Evolutionary conservation across 2,113 vertebrate species (phyloP).

Genomic region (Ginglymostoma cirratum): DNA sequence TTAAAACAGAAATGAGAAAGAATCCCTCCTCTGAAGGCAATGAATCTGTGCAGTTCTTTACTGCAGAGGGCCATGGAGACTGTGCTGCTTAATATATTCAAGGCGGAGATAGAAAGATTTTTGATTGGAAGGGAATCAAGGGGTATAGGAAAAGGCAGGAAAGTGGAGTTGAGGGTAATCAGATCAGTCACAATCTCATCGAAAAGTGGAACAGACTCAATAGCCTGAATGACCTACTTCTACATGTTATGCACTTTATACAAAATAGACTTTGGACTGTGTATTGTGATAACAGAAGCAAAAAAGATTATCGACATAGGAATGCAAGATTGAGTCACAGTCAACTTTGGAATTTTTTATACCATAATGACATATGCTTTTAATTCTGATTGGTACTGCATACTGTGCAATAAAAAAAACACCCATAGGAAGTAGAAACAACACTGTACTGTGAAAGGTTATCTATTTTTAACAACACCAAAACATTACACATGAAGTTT

Average conservation of each 20-base stretch:
- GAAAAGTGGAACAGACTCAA: too few relatives aligned
- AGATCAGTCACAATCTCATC: too few relatives aligned
- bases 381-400: not conserved
- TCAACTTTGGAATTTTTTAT: not conserved
- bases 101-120: too few relatives aligned
- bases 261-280: not conserved
- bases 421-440: not conserved
- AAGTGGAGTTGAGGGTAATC: too few relatives aligned
- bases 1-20: too few relatives aligned
- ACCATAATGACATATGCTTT: not conserved
- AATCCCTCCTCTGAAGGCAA: too few relatives aligned
- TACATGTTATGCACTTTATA: not conserved
- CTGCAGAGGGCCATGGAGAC: too few relatives aligned
- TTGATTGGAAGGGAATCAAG: too few relatives aligned
- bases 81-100: too few relatives aligned
- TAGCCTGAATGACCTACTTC: too few relatives aligned
- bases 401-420: not conserved
- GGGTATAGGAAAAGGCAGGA: too few relatives aligned
- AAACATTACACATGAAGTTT: not conserved
- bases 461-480: not conserved
- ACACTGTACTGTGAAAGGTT: not conserved
- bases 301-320: not conserved
- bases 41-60: too few relatives aligned
- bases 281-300: not conserved
- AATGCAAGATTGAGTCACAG: not conserved